Evolutionary conservation across 1,140 invertebrate species (phyloP).

Genomic region (Acromyrmex charruanus): DNA sequence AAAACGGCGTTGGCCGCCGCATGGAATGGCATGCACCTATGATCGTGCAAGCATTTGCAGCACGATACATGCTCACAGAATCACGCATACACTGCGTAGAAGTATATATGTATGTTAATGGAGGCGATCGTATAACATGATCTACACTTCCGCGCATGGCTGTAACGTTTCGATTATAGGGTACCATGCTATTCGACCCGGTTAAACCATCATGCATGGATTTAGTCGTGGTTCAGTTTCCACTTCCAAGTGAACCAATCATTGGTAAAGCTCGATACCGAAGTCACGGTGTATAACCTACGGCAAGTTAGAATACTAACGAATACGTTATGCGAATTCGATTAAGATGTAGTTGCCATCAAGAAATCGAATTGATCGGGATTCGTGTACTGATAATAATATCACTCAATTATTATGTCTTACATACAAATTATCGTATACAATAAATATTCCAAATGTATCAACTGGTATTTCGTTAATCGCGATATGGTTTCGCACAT

Average conservation of each 20-base stretch:
- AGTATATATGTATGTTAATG: conserved; percentile 61
- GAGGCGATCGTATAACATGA: conserved; percentile 72
- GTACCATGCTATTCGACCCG: conserved; percentile 70
- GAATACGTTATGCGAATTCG: conserved; percentile 65
- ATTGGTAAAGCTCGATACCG: conserved; percentile 62
- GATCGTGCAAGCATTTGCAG: conserved; percentile 53
- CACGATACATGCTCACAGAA: conserved; percentile 44
- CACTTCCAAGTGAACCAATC: conserved; percentile 71
- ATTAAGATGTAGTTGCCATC: conserved; percentile 57
- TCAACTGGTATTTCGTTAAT: background rate
- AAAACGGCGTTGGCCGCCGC: conserved; percentile 51
- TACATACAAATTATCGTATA: background rate
- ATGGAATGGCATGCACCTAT: conserved; percentile 63
- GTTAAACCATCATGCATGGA: conserved; percentile 70
- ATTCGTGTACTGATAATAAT: conserved; percentile 12
- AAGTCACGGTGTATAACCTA: conserved; percentile 52
- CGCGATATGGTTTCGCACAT: background rate
- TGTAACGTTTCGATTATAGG: conserved; percentile 76
- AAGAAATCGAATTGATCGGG: conserved; percentile 58
- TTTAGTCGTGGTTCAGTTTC: conserved; percentile 63
- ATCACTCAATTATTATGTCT: background rate
- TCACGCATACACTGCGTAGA: conserved; percentile 30
- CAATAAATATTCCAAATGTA: background rate
- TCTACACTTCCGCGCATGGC: conserved; percentile 65
- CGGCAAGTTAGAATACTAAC: conserved; percentile 51